A percentile compares a stretch with the other conserved stretches of the same genome.
These are phyloP conservation scores for Callocephalon fimbriatum DNA, from an alignment of 2,113 vertebrate genomes.

Conservation along the genomic window DNA sequence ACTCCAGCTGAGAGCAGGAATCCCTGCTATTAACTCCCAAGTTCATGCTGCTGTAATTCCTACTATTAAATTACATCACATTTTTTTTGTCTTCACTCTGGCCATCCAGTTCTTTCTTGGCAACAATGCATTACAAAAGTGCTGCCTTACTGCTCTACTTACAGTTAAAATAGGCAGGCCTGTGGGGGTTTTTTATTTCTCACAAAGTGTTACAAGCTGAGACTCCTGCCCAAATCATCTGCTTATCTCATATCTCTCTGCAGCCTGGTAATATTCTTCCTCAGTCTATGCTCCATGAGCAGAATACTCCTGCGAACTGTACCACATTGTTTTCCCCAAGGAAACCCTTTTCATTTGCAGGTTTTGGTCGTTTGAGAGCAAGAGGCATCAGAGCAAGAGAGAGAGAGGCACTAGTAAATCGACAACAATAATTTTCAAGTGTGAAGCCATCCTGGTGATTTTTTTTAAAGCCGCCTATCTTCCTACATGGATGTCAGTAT, in stretches of 20 bases:
- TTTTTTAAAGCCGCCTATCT: neutral
- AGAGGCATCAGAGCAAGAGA: neutral
- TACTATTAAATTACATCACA: neutral
- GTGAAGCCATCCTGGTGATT: neutral
- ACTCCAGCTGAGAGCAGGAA: neutral
- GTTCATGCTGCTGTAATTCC: neutral
- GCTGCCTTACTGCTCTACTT: neutral
- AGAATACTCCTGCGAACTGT: slow-evolving; percentile 3
- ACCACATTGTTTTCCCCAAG: neutral
- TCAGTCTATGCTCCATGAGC: neutral
- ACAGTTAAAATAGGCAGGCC: neutral
- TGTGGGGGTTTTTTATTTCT: neutral
- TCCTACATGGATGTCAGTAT: slow-evolving; percentile 5
- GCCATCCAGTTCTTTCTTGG: neutral
- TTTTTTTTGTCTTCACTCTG: neutral
- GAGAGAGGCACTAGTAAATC: neutral
- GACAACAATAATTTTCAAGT: slow-evolving; percentile 32
- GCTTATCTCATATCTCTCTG: neutral
- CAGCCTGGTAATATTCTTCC: neutral
- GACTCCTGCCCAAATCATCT: neutral
- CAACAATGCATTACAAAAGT: neutral
- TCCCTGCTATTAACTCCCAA: neutral
- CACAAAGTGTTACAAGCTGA: neutral
- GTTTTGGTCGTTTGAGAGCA: neutral
- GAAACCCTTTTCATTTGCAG: neutral